Evolutionary conservation across 1,140 invertebrate species (phyloP).

Genomic region (Drosophila equinoxialis): DNA sequence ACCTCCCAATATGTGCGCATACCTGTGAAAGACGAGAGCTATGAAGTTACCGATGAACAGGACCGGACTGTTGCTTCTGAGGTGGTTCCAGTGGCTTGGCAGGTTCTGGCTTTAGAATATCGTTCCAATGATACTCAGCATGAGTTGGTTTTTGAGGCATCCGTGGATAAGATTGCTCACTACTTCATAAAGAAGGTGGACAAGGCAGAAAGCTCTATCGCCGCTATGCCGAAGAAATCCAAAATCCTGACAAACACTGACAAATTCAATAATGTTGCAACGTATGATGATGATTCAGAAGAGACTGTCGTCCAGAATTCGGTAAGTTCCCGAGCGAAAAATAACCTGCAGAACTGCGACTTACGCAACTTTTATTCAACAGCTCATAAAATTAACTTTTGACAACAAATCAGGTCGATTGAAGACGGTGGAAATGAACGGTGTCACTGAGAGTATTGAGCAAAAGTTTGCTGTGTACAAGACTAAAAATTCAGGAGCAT

Average conservation of each 20-base stretch:
- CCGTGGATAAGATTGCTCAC: conserved; percentile 56
- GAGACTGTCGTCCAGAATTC: conserved; percentile 57
- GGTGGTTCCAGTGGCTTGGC: conserved; percentile 86
- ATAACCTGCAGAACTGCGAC: neutral
- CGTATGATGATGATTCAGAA: neutral
- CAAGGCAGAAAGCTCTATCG: neutral
- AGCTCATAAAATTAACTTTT: conserved; percentile 56
- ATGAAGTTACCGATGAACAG: conserved; percentile 86
- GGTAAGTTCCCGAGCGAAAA: conserved; percentile 27
- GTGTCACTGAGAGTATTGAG: conserved; percentile 52
- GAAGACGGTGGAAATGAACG: conserved; percentile 84
- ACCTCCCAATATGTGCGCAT: conserved; percentile 87
- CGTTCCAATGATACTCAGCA: conserved; percentile 85
- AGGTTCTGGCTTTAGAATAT: conserved; percentile 86
- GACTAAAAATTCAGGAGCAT: conserved; percentile 91
- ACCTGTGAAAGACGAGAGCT: conserved; percentile 87
- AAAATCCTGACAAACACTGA: neutral
- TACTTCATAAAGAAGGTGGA: conserved; percentile 43
- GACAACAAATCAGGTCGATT: conserved; percentile 83
- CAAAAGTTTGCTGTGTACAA: conserved; percentile 92
- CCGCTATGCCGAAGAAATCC: neutral
- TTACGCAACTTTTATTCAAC: neutral
- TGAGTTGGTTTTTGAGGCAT: conserved; percentile 88
- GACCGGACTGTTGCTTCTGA: conserved; percentile 82
- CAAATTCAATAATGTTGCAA: neutral